Percentiles rank a stretch among this genome's conserved stretches.
phyloP scores from a whole-genome alignment of 2,113 vertebrate species.

The Ovis canadensis region DNA sequence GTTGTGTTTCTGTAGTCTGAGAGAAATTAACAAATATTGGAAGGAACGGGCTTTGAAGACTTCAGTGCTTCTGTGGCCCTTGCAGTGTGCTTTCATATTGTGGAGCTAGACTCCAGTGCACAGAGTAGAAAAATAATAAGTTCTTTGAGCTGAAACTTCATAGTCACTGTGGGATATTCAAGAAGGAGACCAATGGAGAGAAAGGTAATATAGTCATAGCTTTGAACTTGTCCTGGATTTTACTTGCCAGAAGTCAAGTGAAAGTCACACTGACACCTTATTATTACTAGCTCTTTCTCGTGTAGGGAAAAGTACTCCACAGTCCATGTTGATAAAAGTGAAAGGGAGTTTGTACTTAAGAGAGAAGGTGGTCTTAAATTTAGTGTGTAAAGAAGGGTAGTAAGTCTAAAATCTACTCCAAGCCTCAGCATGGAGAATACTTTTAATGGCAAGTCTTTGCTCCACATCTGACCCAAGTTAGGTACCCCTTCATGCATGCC shows the following conservation, averaged over 20 bases:
- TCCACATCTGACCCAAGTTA: not conserved
- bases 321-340: not conserved
- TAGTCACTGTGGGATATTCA: not conserved
- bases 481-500: not conserved
- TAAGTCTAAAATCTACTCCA: slow-evolving; percentile 7
- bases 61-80: not conserved
- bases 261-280: slow-evolving; percentile 41
- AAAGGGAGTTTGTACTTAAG: not conserved
- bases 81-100: slow-evolving; percentile 16
- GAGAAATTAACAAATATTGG: slow-evolving; percentile 31
- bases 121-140: slow-evolving; percentile 37
- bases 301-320: slow-evolving; percentile 4
- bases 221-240: slow-evolving; percentile 55
- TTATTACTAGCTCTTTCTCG: slow-evolving; percentile 19
- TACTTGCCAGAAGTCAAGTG: slow-evolving; percentile 23
- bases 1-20: not conserved
- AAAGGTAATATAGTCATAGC: slow-evolving; percentile 57
- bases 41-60: slow-evolving; percentile 15
- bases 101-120: not conserved
- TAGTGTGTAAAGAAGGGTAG: not conserved
- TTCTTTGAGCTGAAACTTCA: slow-evolving; percentile 52
- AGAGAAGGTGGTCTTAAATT: not conserved
- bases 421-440: not conserved
- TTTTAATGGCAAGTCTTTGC: not conserved
- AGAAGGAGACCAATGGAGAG: slow-evolving; percentile 39